These are phyloP conservation scores for Macrocentrus cingulum DNA, from an alignment of 1,140 invertebrate species.

Conservation along the genomic window DNA sequence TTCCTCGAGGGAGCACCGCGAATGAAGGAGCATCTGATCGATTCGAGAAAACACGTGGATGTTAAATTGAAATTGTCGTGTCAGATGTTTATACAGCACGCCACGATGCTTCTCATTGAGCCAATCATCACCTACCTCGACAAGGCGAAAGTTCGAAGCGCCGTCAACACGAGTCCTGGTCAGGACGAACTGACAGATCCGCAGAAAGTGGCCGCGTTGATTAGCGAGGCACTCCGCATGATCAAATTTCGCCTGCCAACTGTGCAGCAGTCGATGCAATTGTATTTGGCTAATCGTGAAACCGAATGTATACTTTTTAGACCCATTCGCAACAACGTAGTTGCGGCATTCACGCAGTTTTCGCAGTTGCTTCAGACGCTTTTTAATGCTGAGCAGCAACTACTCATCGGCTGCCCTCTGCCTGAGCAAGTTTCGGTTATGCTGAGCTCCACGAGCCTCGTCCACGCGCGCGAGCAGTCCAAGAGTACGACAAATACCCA, in stretches of 20 bases:
- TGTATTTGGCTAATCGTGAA: slow-evolving; percentile 94
- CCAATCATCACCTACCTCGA: slow-evolving; percentile 74
- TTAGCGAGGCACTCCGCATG: slow-evolving; percentile 67
- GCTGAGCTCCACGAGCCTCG: slow-evolving; percentile 73
- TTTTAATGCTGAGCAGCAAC: slow-evolving; percentile 78
- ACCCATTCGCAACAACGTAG: slow-evolving; percentile 90
- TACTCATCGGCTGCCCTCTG: slow-evolving; percentile 84
- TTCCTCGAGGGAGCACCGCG: slow-evolving; percentile 87
- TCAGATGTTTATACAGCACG: slow-evolving; percentile 84
- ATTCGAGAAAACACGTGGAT: slow-evolving; percentile 94
- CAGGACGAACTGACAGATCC: slow-evolving; percentile 29
- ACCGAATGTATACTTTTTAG: slow-evolving; percentile 95
- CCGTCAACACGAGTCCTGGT: slow-evolving; percentile 54
- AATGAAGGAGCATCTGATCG: slow-evolving; percentile 87
- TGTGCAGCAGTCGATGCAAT: slow-evolving; percentile 85
- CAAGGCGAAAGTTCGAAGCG: slow-evolving; percentile 63
- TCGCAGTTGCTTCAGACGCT: slow-evolving; percentile 74
- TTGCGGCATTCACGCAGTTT: slow-evolving; percentile 81
- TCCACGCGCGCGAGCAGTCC: slow-evolving; percentile 24
- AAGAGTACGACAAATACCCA: not conserved
- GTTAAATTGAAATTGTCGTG: slow-evolving; percentile 88
- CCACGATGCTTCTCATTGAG: slow-evolving; percentile 74
- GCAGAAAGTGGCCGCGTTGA: slow-evolving; percentile 44
- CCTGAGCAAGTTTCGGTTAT: slow-evolving; percentile 90
- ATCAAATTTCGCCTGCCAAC: slow-evolving; percentile 79